Percentiles rank a stretch among this genome's conserved stretches.
Conservation (phyloP, 2,113 vertebrate species). For the Ictalurus furcatus region DNA sequence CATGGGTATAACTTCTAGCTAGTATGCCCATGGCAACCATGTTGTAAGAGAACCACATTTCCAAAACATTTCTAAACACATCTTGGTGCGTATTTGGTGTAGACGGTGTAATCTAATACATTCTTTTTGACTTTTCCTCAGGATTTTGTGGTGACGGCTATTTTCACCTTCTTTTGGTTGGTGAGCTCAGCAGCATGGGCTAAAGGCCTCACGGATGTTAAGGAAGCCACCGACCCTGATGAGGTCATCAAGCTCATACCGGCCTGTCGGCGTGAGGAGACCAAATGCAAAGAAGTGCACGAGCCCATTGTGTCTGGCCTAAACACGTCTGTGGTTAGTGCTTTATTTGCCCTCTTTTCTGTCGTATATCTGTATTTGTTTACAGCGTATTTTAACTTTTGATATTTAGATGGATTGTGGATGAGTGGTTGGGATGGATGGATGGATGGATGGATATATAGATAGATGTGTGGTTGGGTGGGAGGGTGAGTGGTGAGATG, state of each 20-base stretch:
- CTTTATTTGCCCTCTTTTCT: background rate
- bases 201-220: conserved; percentile 84
- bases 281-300: conserved; percentile 76
- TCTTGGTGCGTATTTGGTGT: background rate
- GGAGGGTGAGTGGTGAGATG: background rate
- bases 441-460: background rate
- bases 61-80: background rate
- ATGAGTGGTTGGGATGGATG: background rate
- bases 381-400: background rate
- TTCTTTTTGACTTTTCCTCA: conserved; percentile 46
- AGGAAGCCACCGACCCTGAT: conserved; percentile 81
- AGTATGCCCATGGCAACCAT: background rate
- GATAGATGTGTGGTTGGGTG: background rate
- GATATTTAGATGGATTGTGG: background rate
- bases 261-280: conserved; percentile 63
- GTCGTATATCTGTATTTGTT: background rate
- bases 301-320: conserved; percentile 86
- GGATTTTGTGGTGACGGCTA: conserved; percentile 81
- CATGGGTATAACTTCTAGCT: background rate
- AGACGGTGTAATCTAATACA: background rate
- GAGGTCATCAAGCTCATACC: conserved; percentile 72
- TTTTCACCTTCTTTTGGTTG: conserved; percentile 89
- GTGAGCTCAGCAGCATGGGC: conserved; percentile 87
- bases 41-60: background rate
- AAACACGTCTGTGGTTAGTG: conserved; percentile 87